Evolutionary conservation across 2,113 vertebrate genomes (phyloP).

Genomic region (Neofelis nebulosa): DNA sequence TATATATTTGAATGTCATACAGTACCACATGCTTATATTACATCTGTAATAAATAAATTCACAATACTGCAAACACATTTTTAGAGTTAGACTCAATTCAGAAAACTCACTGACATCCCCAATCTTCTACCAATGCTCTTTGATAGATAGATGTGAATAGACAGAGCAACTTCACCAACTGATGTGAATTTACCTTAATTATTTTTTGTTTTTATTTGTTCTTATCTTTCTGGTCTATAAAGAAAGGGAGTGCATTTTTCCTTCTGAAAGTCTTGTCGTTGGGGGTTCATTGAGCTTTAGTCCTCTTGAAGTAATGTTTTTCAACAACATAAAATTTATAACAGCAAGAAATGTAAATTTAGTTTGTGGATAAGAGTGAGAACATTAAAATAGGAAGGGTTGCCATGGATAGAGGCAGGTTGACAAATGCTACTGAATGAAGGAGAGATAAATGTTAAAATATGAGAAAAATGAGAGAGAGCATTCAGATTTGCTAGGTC

Average conservation of each 20-base stretch:
- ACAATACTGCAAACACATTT: neutral
- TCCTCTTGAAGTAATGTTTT: constrained; percentile 12
- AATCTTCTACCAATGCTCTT: neutral
- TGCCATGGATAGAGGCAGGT: constrained; percentile 41
- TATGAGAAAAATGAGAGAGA: constrained; percentile 48
- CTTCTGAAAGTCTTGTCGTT: neutral
- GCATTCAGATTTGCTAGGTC: constrained; percentile 47
- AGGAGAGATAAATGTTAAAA: constrained; percentile 62
- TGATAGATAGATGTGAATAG: neutral
- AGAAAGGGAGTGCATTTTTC: neutral
- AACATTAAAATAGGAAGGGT: constrained; percentile 57
- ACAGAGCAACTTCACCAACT: neutral
- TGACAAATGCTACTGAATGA: constrained; percentile 63
- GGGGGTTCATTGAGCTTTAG: neutral
- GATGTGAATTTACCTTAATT: neutral
- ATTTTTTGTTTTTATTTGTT: neutral
- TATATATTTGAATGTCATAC: neutral
- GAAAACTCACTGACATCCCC: neutral
- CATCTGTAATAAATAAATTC: neutral
- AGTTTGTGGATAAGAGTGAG: constrained; percentile 46
- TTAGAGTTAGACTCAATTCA: neutral
- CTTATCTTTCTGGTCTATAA: neutral
- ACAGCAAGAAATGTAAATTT: constrained; percentile 55
- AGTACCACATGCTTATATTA: neutral
- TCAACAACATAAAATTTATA: constrained; percentile 58